phyloP scores from a whole-genome alignment of 1,140 invertebrate genomes.

The Yoshiicerus persimilis region DNA sequence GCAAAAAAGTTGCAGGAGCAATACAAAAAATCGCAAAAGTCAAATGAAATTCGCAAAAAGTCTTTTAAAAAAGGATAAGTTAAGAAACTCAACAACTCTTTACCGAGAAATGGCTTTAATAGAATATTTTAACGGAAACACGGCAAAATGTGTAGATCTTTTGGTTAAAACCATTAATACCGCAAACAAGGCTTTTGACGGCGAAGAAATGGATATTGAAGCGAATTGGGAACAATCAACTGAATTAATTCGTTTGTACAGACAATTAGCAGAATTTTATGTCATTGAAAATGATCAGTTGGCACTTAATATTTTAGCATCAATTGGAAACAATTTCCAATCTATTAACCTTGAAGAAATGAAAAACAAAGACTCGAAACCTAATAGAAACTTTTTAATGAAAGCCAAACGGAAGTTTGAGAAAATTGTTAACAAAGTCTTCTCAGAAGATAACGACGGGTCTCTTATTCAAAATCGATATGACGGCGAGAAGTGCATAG shows the following conservation, averaged over 20 bases:
- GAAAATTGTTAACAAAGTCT: slow-evolving; percentile 13
- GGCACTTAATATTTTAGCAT: slow-evolving; percentile 23
- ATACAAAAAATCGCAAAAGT: slow-evolving; percentile 25
- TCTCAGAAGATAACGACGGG: background rate
- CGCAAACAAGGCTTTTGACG: background rate
- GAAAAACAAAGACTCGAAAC: background rate
- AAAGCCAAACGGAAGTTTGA: slow-evolving; percentile 43
- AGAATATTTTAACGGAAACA: slow-evolving; percentile 44
- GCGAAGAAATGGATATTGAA: background rate
- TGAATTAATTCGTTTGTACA: slow-evolving; percentile 39
- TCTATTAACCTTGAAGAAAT: background rate
- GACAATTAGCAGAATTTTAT: slow-evolving; percentile 39
- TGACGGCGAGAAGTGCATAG: slow-evolving; percentile 42
- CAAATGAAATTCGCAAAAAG: slow-evolving; percentile 35
- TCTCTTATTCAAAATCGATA: background rate
- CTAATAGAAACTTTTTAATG: slow-evolving; percentile 25
- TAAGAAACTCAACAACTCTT: slow-evolving; percentile 27
- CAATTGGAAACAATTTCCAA: slow-evolving; percentile 43
- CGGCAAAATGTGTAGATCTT: slow-evolving; percentile 32
- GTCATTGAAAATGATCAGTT: slow-evolving; percentile 4
- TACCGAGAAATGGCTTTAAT: slow-evolving; percentile 46
- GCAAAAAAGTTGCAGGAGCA: slow-evolving; percentile 11
- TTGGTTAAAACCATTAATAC: slow-evolving; percentile 44
- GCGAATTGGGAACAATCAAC: slow-evolving; percentile 31
- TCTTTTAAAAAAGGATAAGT: slow-evolving; percentile 43